phyloP scores from a whole-genome alignment of 2,797 vertebrate species.

The Falco peregrinus region DNA sequence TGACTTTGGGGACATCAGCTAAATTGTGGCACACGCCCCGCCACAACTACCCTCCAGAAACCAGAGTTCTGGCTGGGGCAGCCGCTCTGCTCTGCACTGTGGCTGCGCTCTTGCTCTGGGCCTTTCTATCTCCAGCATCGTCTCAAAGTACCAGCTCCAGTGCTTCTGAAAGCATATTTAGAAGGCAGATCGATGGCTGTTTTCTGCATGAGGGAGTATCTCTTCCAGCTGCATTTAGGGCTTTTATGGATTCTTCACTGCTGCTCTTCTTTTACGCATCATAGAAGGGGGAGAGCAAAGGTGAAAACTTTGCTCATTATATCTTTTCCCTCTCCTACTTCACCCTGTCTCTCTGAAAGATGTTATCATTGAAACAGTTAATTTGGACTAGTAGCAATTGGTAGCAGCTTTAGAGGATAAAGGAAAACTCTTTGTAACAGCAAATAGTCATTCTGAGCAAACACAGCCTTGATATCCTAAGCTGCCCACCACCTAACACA shows the following conservation, averaged over 20 bases:
- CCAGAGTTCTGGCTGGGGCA: neutral
- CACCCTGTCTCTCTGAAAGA: neutral
- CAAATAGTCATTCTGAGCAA: neutral
- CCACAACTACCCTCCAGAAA: neutral
- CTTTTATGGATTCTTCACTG: neutral
- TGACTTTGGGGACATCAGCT: neutral
- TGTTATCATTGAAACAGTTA: neutral
- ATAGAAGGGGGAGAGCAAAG: neutral
- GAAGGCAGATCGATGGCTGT: neutral
- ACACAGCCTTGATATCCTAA: neutral
- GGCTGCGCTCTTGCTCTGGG: neutral
- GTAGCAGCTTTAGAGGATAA: neutral
- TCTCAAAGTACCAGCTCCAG: neutral
- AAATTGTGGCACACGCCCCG: neutral
- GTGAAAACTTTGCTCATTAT: neutral
- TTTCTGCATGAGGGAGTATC: neutral
- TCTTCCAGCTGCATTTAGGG: neutral
- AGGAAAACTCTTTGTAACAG: neutral
- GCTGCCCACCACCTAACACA: neutral
- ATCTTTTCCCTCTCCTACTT: neutral
- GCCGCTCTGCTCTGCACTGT: fast-evolving
- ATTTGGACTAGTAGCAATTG: neutral
- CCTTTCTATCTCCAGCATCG: neutral
- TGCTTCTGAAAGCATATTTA: neutral
- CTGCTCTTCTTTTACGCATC: neutral